Evolutionary conservation across 2,797 vertebrate species (phyloP), one percentile per base, ranked within the genome.

Genomic region (Rhinella marina): DNA sequence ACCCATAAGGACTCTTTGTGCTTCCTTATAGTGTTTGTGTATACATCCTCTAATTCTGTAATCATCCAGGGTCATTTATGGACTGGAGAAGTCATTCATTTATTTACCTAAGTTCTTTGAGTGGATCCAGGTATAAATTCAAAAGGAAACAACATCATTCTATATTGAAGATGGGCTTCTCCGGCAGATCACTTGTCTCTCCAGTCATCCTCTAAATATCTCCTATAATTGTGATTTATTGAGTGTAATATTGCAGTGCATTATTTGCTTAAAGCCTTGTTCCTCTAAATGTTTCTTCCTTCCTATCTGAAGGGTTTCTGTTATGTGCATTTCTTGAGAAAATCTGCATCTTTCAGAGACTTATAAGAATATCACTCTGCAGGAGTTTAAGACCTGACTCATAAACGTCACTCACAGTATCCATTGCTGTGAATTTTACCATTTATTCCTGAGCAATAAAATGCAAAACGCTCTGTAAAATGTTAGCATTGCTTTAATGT

Each of bases 391-490:
- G 83, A 88, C 87, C 68, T 75, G 87, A 70, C 88, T 89, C 83
- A 89, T 89, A 89, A 89, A 89, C 84, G 84, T 89, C 88, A 86
- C 72, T 86, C 84, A 78, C 88, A 77, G 79, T 89, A 86, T 89
- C 88, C 88, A 89, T 84, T 89, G 88, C 84, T 82, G 88, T 89
- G 88, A 89, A 89, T 89, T 86, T 86, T 59, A 80, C 88, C 88
- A 78, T 89, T 89, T 86, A 89, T 86, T 86, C 79, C 84, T 82
- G 72, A 11, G 88, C 84, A 76, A 89, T 89, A 89, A 89, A 89
- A 89, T 89, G 88, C 88, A 89, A 89, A 89, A 59, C 73, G 54
- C 88, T 88, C 79, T 68, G 88, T 89, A 89, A 89, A 89, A 89
- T 81, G 78, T 89, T 89, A 89, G 86, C 79, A 86, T 89, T 89